These are phyloP conservation scores for Apamea anceps DNA, from an alignment of 2,888 invertebrate genomes.

Conservation along the genomic window DNA sequence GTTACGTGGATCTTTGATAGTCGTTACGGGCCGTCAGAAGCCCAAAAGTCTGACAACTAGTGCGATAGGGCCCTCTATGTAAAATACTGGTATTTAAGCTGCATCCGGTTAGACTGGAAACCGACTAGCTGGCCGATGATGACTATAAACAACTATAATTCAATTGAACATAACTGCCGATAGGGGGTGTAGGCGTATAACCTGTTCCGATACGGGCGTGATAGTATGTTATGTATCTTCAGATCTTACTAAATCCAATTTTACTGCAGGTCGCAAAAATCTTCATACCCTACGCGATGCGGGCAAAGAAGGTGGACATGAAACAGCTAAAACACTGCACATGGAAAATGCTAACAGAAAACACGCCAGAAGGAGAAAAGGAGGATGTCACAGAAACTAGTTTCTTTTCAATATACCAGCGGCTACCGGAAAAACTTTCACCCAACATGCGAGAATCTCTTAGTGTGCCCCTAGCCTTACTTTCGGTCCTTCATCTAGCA, in stretches of 20 bases:
- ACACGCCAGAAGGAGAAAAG: conserved; percentile 76
- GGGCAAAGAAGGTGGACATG: conserved; percentile 97
- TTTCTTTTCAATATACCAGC: conserved; percentile 90
- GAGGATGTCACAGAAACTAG: conserved; percentile 84
- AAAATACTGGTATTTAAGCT: too few relatives aligned
- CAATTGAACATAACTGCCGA: neutral
- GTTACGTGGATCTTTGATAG: too few relatives aligned
- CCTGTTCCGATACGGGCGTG: neutral
- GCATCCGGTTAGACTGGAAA: too few relatives aligned
- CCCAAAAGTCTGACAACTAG: too few relatives aligned
- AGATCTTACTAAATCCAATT: neutral
- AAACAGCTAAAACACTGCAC: conserved; percentile 94
- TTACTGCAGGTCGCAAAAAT: conserved; percentile 91
- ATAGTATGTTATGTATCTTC: neutral
- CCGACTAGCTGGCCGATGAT: too few relatives aligned
- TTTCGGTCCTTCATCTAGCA: conserved; percentile 95
- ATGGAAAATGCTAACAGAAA: conserved; percentile 91
- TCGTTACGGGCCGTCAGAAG: too few relatives aligned
- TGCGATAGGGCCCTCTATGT: too few relatives aligned
- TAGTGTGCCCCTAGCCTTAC: conserved; percentile 94
- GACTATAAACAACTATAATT: neutral
- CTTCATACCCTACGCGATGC: conserved; percentile 94
- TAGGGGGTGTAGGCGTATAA: neutral
- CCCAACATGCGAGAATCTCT: conserved; percentile 93
- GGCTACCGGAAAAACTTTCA: conserved; percentile 90